Conservation (phyloP, 2,113 vertebrate genomes). For the Psettodes erumei region DNA sequence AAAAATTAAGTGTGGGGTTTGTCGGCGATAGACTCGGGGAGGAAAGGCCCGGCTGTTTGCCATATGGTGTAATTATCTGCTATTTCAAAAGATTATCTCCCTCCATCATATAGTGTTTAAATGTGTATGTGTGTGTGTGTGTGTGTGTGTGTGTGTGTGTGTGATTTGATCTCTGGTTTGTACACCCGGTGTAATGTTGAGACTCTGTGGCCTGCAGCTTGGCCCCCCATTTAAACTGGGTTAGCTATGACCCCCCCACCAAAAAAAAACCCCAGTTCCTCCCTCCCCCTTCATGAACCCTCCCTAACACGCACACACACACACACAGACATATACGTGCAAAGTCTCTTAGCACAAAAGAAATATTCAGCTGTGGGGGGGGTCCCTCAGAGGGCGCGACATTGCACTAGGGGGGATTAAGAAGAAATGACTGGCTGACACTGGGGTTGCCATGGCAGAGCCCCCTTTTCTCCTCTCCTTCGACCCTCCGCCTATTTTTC, state of each 20-base stretch:
- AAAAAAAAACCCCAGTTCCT: slow-evolving; percentile 35
- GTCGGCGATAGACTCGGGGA: slow-evolving; percentile 29
- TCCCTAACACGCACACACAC: slow-evolving; percentile 40
- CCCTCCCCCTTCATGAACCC: slow-evolving; percentile 26
- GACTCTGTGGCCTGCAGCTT: slow-evolving; percentile 77
- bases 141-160: slow-evolving; percentile 26
- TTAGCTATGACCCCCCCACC: slow-evolving; percentile 78
- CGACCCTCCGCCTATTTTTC: slow-evolving; percentile 73
- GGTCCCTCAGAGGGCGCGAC: slow-evolving; percentile 76
- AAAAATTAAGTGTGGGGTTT: slow-evolving; percentile 35
- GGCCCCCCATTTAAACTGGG: slow-evolving; percentile 80
- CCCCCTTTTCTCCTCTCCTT: slow-evolving; percentile 70
- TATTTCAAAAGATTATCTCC: slow-evolving; percentile 75
- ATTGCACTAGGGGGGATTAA: slow-evolving; percentile 83
- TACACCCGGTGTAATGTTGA: slow-evolving; percentile 75
- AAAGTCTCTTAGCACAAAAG: slow-evolving; percentile 73
- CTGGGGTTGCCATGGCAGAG: slow-evolving; percentile 82
- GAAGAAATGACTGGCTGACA: slow-evolving; percentile 81
- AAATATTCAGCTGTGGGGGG: slow-evolving; percentile 83
- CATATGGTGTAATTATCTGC: slow-evolving; percentile 77
- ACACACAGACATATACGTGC: slow-evolving; percentile 20
- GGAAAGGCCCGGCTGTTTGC: slow-evolving; percentile 66
- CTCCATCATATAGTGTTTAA: slow-evolving; percentile 63
- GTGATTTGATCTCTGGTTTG: slow-evolving; percentile 55
- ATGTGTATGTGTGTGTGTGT: slow-evolving; percentile 38